Evolutionary conservation across 1,140 invertebrate genomes (phyloP), one percentile per base, ranked within the genome.

Genomic region (Drosophila nannoptera): DNA sequence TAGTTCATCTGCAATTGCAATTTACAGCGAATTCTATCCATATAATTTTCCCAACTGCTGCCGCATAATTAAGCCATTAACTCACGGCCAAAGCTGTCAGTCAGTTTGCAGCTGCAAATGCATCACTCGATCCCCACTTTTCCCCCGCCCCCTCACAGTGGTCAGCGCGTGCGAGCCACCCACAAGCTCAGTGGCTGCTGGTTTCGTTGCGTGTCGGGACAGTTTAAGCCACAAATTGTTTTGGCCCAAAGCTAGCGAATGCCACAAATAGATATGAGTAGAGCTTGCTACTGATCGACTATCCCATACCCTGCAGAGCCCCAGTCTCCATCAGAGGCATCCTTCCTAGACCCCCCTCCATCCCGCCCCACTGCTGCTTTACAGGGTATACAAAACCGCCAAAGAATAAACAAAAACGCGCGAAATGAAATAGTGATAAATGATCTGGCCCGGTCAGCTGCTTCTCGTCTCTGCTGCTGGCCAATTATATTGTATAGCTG

Each of bases 401-500:
- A 35, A 35, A 52, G 12, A 35, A 52, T 4, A 35, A 2, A 50
- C n/a, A 33, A 12, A 59, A 45, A 56, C 49, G 5, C 36, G 9
- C 8, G 6, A 48, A 78, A 68, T 80, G 76, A 64, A 69, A 59
- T 61, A 80, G 73, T 83, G 80, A 83, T 83, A 80, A 83, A 84
- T 86, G 81, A 83, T 76, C 50, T 80, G 73, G 69, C 80, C 73
- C 35, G 76, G 75, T 78, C 76, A 75, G 68, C 33, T 65, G 80
- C 66, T 65, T 61, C 42, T 69, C 69, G 55, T 69, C 68, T 68
- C 54, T 60, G 14, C 42, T 76, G 65, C 60, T 62, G 72, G 36
- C 63, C 63, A 78, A 75, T 62, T 82, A 76, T 84, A 75, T 62
- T 82, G 73, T 84, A 76, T 84, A 73, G 73, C 76, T 71, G 62